phyloP scores from a whole-genome alignment of 2,888 invertebrate species.

The Drosophila cyrtoloma region DNA sequence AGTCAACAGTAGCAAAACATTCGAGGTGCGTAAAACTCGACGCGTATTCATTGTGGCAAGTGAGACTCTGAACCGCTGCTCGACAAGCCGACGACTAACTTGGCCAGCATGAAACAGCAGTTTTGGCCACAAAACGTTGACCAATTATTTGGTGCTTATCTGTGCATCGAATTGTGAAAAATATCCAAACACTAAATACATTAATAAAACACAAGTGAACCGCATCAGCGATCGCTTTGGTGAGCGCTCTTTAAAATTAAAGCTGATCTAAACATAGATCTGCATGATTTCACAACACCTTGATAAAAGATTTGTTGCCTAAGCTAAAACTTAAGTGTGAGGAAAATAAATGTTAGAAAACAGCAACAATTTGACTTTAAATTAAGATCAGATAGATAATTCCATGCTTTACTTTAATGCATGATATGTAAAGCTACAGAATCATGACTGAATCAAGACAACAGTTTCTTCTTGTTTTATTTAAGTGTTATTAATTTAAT shows the following conservation, averaged over 20 bases:
- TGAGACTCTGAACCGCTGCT: conserved; percentile 1
- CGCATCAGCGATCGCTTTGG: conserved; percentile 9
- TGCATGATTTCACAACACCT: background rate
- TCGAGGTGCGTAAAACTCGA: conserved; percentile 55
- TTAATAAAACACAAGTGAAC: conserved; percentile 34
- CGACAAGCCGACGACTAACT: conserved; percentile 17
- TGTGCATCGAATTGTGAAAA: conserved; percentile 42
- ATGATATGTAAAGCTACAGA: background rate
- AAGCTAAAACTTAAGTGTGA: background rate
- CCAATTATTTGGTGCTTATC: conserved; percentile 40
- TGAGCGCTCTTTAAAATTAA: background rate
- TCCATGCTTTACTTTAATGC: background rate
- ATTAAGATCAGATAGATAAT: background rate
- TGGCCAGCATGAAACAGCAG: background rate
- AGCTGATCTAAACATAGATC: background rate
- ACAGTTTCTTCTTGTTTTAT: accelerated
- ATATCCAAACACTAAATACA: conserved; percentile 10
- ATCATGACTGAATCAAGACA: background rate
- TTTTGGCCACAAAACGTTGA: conserved; percentile 2
- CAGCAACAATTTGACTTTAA: background rate
- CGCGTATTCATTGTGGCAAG: conserved; percentile 41
- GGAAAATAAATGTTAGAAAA: too few relatives aligned
- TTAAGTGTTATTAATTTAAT: background rate
- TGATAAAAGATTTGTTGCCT: background rate
- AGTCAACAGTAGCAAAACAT: conserved; percentile 53